A percentile compares a stretch with the other conserved stretches of the same genome.
Evolutionary conservation across 23 tunicate genomes (phyloP).

Genomic region (Ciona savignyi): DNA sequence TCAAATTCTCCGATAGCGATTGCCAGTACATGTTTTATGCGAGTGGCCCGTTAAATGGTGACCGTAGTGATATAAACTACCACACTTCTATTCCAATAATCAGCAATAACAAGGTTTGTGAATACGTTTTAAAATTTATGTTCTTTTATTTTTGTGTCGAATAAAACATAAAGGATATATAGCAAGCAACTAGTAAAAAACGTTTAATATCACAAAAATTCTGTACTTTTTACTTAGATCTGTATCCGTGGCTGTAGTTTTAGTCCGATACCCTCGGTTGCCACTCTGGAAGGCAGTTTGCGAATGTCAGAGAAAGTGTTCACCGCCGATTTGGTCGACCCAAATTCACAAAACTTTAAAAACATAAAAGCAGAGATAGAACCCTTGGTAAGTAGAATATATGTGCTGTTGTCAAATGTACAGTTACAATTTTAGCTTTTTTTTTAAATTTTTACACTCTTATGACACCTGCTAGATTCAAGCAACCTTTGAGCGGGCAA

Average conservation of each 20-base stretch:
- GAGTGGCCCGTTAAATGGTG: slow-evolving; percentile 18
- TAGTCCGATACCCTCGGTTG: neutral
- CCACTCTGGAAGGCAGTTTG: neutral
- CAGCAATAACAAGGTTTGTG: slow-evolving; percentile 38
- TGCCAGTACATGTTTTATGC: slow-evolving; percentile 41
- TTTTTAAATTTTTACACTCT: neutral
- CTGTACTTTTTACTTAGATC: slow-evolving; percentile 4
- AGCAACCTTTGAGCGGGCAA: neutral
- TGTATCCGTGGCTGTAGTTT: slow-evolving; percentile 20
- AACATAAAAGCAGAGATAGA: slow-evolving; percentile 16
- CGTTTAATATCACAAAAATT: neutral
- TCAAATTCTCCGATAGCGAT: slow-evolving; percentile 36
- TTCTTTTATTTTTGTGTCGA: too few relatives aligned
- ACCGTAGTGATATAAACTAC: slow-evolving; percentile 5
- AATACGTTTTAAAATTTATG: too few relatives aligned
- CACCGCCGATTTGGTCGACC: slow-evolving; percentile 17
- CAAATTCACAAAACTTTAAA: neutral
- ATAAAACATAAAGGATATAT: neutral
- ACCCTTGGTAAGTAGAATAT: slow-evolving; percentile 14
- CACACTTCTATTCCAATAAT: slow-evolving; percentile 20
- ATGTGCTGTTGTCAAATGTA: too few relatives aligned
- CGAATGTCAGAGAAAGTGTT: slow-evolving; percentile 5
- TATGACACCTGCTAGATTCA: neutral
- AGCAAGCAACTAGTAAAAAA: neutral
- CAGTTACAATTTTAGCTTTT: neutral